These are phyloP conservation scores for Trisateles emortualis DNA, from an alignment of 2,888 invertebrate species.

Conservation along the genomic window DNA sequence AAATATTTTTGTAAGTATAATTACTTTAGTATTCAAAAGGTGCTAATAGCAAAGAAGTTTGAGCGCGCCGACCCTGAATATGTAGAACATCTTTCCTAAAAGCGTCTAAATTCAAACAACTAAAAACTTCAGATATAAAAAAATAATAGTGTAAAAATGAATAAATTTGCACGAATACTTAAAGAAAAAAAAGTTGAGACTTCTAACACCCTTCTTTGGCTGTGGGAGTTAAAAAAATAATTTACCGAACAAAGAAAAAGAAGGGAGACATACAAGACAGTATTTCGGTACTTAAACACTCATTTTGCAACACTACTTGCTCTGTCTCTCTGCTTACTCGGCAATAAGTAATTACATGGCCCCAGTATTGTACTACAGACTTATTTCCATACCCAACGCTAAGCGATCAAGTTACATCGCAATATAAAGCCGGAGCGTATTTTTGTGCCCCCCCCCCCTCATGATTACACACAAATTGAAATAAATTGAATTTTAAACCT, in stretches of 20 bases:
- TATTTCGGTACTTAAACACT: background rate
- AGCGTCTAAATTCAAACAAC: too few relatives aligned
- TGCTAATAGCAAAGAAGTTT: too few relatives aligned
- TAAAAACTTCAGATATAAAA: too few relatives aligned
- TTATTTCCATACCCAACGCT: slow-evolving; percentile 67
- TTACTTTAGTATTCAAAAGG: too few relatives aligned
- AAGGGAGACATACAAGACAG: background rate
- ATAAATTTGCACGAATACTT: too few relatives aligned
- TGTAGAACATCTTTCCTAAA: too few relatives aligned
- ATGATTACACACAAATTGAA: slow-evolving; percentile 85
- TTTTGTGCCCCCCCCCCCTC: slow-evolving; percentile 76
- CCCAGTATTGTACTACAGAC: slow-evolving; percentile 26
- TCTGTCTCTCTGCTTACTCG: slow-evolving; percentile 22
- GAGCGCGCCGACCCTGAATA: too few relatives aligned
- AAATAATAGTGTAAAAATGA: too few relatives aligned
- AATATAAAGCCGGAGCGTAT: slow-evolving; percentile 73
- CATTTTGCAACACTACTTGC: slow-evolving; percentile 18
- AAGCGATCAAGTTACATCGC: slow-evolving; percentile 66
- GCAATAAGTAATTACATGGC: slow-evolving; percentile 36
- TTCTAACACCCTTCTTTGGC: too few relatives aligned
- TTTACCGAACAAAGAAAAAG: background rate
- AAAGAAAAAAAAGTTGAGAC: too few relatives aligned
- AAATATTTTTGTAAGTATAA: too few relatives aligned
- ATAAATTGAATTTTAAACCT: slow-evolving; percentile 86
- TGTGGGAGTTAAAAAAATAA: background rate